Percentiles rank a stretch among this genome's conserved stretches.
Conservation (phyloP, 2,888 invertebrate species). For the Eretmocerus hayati region DNA sequence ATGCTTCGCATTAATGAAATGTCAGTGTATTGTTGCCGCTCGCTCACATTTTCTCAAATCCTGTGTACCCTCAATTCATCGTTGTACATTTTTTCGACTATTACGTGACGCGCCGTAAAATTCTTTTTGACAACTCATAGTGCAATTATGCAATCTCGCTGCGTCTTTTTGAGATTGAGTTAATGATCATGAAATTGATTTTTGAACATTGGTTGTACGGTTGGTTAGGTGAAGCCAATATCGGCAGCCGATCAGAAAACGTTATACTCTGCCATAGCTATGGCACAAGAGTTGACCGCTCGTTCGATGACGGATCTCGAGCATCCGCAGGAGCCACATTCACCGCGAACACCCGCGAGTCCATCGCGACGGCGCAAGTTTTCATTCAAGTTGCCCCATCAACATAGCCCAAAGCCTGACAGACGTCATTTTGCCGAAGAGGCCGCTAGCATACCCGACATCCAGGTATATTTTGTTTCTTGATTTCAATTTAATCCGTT, state of each 20-base stretch:
- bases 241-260: slow-evolving; percentile 89
- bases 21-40: no score
- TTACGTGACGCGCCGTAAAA: no score
- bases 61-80: no score
- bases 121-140: no score
- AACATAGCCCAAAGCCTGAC: slow-evolving; percentile 60
- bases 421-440: slow-evolving; percentile 87
- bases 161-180: no score
- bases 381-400: slow-evolving; percentile 65
- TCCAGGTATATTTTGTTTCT: slow-evolving; percentile 61
- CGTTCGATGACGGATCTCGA: slow-evolving; percentile 46
- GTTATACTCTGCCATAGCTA: slow-evolving; percentile 84
- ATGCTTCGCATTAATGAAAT: no score
- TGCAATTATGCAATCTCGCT: no score
- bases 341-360: slow-evolving; percentile 46
- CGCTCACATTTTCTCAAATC: no score
- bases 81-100: no score
- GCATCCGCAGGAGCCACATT: slow-evolving; percentile 37
- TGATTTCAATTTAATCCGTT: not conserved
- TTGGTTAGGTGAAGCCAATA: slow-evolving; percentile 87
- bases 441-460: slow-evolving; percentile 75
- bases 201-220: no score
- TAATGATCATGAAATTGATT: no score
- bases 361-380: slow-evolving; percentile 68
- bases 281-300: slow-evolving; percentile 85